phyloP scores from a whole-genome alignment of 1,140 invertebrate genomes.

The Oncopeltus fasciatus region DNA sequence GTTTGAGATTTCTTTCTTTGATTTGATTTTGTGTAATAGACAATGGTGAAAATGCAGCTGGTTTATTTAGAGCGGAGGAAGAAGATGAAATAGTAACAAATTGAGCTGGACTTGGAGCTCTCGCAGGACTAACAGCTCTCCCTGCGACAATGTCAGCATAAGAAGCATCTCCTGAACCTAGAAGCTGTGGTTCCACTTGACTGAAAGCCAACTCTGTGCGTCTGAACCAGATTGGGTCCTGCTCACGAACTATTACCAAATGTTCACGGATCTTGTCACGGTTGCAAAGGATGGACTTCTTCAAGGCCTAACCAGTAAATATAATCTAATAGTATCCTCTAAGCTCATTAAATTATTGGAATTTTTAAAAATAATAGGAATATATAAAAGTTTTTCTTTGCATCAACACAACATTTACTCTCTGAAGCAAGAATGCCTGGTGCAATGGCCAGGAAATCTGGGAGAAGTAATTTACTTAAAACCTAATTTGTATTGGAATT shows the following conservation, averaged over 20 bases:
- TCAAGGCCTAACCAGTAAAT: slow-evolving; percentile 1
- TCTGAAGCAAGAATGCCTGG: slow-evolving; percentile 13
- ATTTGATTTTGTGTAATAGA: not conserved
- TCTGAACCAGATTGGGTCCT: not conserved
- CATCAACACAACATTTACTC: slow-evolving; percentile 3
- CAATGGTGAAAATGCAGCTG: no score
- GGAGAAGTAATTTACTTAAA: not conserved
- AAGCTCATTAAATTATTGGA: slow-evolving; percentile 3
- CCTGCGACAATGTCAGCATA: slow-evolving; percentile 41
- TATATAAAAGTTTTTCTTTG: not conserved
- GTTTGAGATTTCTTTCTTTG: not conserved
- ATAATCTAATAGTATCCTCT: slow-evolving; percentile 1
- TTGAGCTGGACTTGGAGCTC: not conserved
- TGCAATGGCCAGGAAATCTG: not conserved
- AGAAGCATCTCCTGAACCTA: slow-evolving; percentile 22
- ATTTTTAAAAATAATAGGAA: not conserved
- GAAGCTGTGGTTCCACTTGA: not conserved
- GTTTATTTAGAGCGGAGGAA: not conserved
- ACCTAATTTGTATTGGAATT: not conserved
- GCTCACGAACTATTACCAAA: not conserved
- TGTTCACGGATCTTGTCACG: not conserved
- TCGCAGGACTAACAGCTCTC: slow-evolving; percentile 28
- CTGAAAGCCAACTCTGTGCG: not conserved
- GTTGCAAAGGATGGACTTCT: not conserved
- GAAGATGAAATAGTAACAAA: not conserved